Base-by-base conservation (phyloP, 2,888 invertebrate genomes). In the Scaptomyza parva region DNA sequence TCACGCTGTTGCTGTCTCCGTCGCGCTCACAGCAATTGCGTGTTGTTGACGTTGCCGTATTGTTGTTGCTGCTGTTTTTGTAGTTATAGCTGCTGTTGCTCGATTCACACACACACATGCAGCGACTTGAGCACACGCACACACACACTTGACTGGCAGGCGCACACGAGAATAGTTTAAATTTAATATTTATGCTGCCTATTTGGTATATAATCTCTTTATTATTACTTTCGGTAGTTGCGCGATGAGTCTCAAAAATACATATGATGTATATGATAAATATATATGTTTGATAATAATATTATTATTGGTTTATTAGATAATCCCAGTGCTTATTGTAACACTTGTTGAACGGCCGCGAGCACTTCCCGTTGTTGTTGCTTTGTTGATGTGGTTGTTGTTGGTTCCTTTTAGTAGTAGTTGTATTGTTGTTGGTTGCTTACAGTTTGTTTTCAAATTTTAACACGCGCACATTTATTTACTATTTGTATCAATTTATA, bases 1-100 rank as follows among this genome's bases (percentile, higher is more conserved):
- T 91, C 91, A 91, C 91, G 88, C 90, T 89, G 88, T 87, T 87
- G 86, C 90, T 82, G 76, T 90, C 88, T 63, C 83, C 85, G 79
- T 89, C 88, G 76, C 88, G 83, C 89, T 83, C 83, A 80, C 78
- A 81, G 83, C 74, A 71, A 69, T 78, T 86, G 78, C 77, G 85
- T 88, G 67, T 70, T 79, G 69, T 72, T 78, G 78, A 76, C 74
- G 83, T 77, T 79, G 83, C 79, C 78, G 85, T 86, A 78, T 70
- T 78, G 74, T 76, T 82, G 74, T 59, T 75, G 77, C 65, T 69
- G 73, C 58, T 58, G 65, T 44, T 62, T 47, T 48, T 61, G 72
- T 65, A 51, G 62, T 67, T 67, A 57, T 50, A 53, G 76, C 59
- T 80, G 76, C 51, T 78, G 73, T 66, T 66, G 77, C 76, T 75